Evolutionary conservation across 2,888 invertebrate genomes (phyloP).

Genomic region (Drosophila longiperda): DNA sequence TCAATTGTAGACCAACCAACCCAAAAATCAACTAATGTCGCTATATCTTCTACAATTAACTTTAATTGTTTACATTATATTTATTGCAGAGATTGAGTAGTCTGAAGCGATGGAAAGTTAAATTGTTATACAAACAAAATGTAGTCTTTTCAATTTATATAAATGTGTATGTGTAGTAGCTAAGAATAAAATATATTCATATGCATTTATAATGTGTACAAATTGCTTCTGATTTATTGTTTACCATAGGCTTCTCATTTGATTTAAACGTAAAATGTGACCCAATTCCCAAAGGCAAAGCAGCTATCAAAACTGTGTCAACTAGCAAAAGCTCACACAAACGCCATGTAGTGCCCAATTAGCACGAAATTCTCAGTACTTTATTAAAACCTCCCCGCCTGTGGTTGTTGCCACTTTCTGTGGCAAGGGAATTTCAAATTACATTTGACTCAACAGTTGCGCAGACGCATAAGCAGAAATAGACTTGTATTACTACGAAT

Average conservation of each 20-base stretch:
- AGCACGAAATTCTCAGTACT: constrained; percentile 73
- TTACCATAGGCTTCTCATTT: not conserved
- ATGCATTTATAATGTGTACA: not conserved
- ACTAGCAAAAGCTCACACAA: not conserved
- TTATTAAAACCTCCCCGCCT: constrained; percentile 33
- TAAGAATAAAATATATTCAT: not conserved
- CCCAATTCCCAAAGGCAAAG: not conserved
- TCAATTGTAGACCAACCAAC: constrained; percentile 35
- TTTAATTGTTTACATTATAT: not conserved
- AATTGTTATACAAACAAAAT: not conserved
- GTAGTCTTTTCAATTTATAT: not conserved
- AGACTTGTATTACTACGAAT: constrained; percentile 4
- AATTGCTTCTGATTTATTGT: not conserved
- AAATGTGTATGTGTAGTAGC: not conserved
- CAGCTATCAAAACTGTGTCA: not conserved
- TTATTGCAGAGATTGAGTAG: not conserved
- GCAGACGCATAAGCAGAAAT: constrained; percentile 14
- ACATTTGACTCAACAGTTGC: constrained; percentile 38
- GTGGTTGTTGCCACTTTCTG: constrained; percentile 18
- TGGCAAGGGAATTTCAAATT: constrained; percentile 66
- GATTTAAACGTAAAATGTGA: not conserved
- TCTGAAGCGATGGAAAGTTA: not conserved
- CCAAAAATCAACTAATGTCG: constrained; percentile 12
- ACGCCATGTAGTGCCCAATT: constrained; percentile 48
- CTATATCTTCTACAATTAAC: not conserved